phyloP scores from a whole-genome alignment of 2,888 invertebrate species.

The Ectemnius lituratus region DNA sequence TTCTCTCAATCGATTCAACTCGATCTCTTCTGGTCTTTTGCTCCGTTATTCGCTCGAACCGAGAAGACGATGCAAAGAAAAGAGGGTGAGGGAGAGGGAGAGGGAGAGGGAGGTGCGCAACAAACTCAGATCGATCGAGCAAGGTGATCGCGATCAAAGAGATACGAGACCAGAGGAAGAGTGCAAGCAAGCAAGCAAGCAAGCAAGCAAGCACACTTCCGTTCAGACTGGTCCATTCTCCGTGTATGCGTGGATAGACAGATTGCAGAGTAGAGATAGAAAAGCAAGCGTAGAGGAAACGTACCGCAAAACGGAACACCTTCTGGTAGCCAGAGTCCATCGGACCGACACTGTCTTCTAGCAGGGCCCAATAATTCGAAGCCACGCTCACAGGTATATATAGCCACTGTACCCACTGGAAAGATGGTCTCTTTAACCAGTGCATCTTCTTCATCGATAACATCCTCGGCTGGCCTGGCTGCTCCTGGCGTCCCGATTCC shows the following conservation, averaged over 20 bases:
- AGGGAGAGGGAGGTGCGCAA: no score
- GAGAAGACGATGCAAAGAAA: no score
- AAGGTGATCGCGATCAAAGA: no score
- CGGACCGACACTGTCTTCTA: conserved; percentile 85
- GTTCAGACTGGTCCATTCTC: no score
- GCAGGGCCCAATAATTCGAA: conserved; percentile 95
- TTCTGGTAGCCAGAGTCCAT: conserved; percentile 91
- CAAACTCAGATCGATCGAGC: no score
- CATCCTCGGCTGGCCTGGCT: conserved; percentile 60
- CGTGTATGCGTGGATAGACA: background rate
- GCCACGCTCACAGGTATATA: conserved; percentile 92
- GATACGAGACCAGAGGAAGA: no score
- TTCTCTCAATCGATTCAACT: background rate
- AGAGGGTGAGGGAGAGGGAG: no score
- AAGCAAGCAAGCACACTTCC: no score
- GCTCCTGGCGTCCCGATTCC: no score
- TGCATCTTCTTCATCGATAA: conserved; percentile 75
- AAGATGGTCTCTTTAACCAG: conserved; percentile 80
- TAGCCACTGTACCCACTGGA: conserved; percentile 84
- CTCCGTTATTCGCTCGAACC: no score
- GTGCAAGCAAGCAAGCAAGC: no score
- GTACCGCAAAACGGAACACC: conserved; percentile 97
- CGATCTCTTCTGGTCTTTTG: background rate
- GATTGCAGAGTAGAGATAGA: no score
- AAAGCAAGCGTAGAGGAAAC: conserved; percentile 71